These are phyloP conservation scores for Thyatira batis DNA, from an alignment of 2,888 invertebrate genomes.

Conservation along the genomic window DNA sequence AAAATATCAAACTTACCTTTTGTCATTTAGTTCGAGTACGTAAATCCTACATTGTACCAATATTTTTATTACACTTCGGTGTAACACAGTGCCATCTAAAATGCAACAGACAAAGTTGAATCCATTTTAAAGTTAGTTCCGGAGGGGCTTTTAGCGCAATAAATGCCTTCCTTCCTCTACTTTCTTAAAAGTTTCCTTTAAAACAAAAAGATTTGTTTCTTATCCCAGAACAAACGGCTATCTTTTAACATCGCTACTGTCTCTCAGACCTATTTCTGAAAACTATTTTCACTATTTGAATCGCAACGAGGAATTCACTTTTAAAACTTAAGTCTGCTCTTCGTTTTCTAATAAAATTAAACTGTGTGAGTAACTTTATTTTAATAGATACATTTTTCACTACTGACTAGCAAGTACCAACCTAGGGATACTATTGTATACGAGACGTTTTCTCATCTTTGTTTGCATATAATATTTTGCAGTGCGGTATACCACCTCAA, in stretches of 20 bases:
- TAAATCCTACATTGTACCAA: not conserved
- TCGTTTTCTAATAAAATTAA: not conserved
- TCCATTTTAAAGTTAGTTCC: conserved; percentile 80
- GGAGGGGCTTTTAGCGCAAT: conserved; percentile 79
- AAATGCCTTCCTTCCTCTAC: conserved; percentile 80
- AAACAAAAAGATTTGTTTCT: conserved; percentile 78
- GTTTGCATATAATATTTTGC: no score
- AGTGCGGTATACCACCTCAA: no score
- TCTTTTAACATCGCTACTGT: conserved; percentile 31
- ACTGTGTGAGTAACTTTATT: not conserved
- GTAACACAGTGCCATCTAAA: conserved; percentile 54
- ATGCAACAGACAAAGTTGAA: conserved; percentile 80
- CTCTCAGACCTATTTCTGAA: conserved; percentile 7
- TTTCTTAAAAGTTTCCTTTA: conserved; percentile 80
- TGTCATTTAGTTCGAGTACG: no score
- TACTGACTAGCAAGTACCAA: no score
- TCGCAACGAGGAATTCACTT: conserved; percentile 36
- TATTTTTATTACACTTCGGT: conserved; percentile 42
- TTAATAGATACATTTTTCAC: not conserved
- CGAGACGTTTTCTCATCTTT: no score
- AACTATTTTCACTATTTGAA: conserved; percentile 43
- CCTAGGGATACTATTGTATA: no score
- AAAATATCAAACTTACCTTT: no score
- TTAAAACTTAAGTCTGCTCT: conserved; percentile 24
- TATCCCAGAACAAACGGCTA: conserved; percentile 68